Evolutionary conservation across 2,888 invertebrate species (phyloP), one percentile per base, ranked within the genome.

Genomic region (Idaea dimidiata): DNA sequence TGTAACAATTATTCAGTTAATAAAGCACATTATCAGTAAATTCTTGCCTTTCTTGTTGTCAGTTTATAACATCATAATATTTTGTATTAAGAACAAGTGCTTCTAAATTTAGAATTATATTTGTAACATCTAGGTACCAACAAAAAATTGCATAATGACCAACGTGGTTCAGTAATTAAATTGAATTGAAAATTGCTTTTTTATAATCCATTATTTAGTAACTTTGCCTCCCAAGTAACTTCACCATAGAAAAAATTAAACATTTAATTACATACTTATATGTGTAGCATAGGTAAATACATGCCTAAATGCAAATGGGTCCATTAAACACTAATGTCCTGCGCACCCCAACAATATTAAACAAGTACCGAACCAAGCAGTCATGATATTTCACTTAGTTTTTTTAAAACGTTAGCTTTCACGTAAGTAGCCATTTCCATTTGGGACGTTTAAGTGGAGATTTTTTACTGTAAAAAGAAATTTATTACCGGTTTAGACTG

Each of bases 361-460:
- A 43, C 43, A 43, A 43, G 43, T 43, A 43, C 43, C 10, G 43
- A 43, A 43, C 43, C 43, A 32, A 32, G 32, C 32, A 32, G 43
- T 43, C 43, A 43, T 43, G 43, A 43, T 43, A 71, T 87, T 66
- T 81, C 80, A 82, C 81, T 71, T 65, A 76, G 64, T 74, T 79
- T 82, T 24, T 87, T 80, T 83, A 85, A 43, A 84, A 84, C 79
- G 84, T 79, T 71, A 43, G 83, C 85, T 86, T 86, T 88, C 84
- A 87, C 80, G 75, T 84, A 83, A 84, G 82, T 80, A 82, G 76
- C 80, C 82, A 78, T 79, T 83, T 81, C 86, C 88, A 87, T 87
- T 88, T 85, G 80, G 79, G 75, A 79, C 88, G 83, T 85, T 85
- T 88, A 88, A 82, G 79, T 77, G 83, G 74, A 69, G 72, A 84